A percentile compares a stretch with the other conserved stretches of the same genome.
Conservation (phyloP, 2,888 invertebrate species). For the Tetheella fluctuosa region DNA sequence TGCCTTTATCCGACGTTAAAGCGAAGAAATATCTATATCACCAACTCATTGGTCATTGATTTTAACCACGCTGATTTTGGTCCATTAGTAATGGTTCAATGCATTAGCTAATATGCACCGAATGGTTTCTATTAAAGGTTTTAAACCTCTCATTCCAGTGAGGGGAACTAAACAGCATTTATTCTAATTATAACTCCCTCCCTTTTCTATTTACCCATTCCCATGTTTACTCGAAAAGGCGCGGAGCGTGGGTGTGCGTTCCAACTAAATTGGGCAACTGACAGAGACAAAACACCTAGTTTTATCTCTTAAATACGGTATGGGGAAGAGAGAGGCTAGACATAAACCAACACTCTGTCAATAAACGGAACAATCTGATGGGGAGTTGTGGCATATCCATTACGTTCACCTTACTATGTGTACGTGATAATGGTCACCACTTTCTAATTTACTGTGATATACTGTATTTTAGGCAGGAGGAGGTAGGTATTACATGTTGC, state of each 20-base stretch:
- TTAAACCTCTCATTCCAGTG: constrained; percentile 38
- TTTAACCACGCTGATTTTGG: background rate
- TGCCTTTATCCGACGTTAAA: background rate
- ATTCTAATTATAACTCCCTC: constrained; percentile 82
- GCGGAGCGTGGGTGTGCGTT: constrained; percentile 76
- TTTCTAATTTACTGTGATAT: constrained; percentile 62
- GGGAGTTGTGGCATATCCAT: constrained; percentile 69
- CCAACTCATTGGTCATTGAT: background rate
- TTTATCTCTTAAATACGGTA: constrained; percentile 48
- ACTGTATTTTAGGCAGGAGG: constrained; percentile 25
- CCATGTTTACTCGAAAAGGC: constrained; percentile 81
- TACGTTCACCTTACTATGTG: constrained; percentile 52
- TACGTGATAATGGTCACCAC: constrained; percentile 64
- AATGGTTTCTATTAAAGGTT: constrained; percentile 14
- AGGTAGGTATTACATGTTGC: no score
- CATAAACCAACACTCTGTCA: constrained; percentile 63
- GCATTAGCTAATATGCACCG: constrained; percentile 7
- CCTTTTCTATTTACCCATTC: constrained; percentile 79
- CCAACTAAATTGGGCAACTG: constrained; percentile 78
- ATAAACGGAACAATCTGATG: constrained; percentile 63
- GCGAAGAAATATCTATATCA: background rate
- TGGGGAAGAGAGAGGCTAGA: constrained; percentile 60
- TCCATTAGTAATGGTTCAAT: constrained; percentile 16
- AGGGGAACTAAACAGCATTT: constrained; percentile 64
- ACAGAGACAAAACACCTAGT: constrained; percentile 70